Conservation (phyloP, 2,113 vertebrate species). For the Cardinalis cardinalis region DNA sequence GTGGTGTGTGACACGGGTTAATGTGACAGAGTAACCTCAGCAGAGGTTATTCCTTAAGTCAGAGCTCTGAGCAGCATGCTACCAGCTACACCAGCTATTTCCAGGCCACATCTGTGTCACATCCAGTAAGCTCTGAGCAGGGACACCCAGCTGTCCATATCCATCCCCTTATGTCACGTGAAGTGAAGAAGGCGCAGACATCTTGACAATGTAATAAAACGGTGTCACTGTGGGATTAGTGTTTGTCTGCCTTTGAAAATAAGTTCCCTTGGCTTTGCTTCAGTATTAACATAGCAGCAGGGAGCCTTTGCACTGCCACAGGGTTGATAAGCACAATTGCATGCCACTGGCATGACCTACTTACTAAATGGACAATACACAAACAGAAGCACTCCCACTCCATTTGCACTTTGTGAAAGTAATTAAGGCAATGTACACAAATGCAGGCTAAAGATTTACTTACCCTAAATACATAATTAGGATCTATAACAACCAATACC, state of each 20-base stretch:
- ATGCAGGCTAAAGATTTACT: not conserved
- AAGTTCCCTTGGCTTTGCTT: not conserved
- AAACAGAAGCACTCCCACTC: not conserved
- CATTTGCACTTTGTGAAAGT: not conserved
- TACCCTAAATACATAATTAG: not conserved
- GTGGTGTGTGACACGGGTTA: not conserved
- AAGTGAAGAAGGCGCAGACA: not conserved
- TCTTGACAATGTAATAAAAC: not conserved
- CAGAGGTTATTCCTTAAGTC: not conserved
- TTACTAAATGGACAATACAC: not conserved
- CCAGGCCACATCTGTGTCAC: not conserved
- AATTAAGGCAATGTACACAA: not conserved
- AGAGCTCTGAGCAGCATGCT: not conserved
- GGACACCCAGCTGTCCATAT: accelerated
- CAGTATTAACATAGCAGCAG: not conserved
- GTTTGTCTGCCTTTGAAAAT: not conserved
- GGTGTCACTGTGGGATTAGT: not conserved
- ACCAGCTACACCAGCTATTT: not conserved
- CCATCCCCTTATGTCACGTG: accelerated
- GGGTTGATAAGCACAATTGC: not conserved
- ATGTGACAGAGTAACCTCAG: not conserved
- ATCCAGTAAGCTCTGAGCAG: not conserved
- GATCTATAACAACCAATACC: not conserved
- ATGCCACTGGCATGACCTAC: not conserved
- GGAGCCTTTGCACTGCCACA: not conserved